A percentile compares a stretch with the other conserved stretches of the same genome.
These are phyloP conservation scores for Amphipyra berbera DNA, from an alignment of 2,888 invertebrate genomes.

Conservation along the genomic window DNA sequence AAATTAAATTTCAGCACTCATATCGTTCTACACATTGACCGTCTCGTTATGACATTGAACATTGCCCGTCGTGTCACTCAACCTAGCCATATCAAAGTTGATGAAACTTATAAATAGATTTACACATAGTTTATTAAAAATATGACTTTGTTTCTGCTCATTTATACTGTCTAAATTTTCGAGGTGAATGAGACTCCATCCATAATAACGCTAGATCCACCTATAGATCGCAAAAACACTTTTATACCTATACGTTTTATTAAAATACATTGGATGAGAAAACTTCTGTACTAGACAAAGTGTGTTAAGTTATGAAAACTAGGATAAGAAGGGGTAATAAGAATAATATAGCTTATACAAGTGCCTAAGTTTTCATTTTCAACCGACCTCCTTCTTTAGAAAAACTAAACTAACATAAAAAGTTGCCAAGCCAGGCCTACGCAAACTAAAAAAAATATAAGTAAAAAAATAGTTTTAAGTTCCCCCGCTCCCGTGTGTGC, in stretches of 20 bases:
- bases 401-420: constrained; percentile 1
- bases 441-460: not conserved
- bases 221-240: too few relatives aligned
- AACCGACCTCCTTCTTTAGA: too few relatives aligned
- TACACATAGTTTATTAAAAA: not conserved
- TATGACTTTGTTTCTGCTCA: too few relatives aligned
- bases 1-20: not conserved
- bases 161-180: too few relatives aligned
- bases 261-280: too few relatives aligned
- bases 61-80: constrained; percentile 15
- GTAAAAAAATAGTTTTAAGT: constrained; percentile 11
- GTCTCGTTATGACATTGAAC: constrained; percentile 19
- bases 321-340: not conserved
- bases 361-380: not conserved
- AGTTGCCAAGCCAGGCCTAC: not conserved
- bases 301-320: not conserved
- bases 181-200: too few relatives aligned
- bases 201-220: too few relatives aligned
- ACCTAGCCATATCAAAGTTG: not conserved
- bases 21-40: constrained; percentile 1
- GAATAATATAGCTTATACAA: constrained; percentile 3
- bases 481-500: not conserved
- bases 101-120: not conserved
- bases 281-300: too few relatives aligned
- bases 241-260: too few relatives aligned